Conservation (phyloP, 2,797 vertebrate genomes). For the Sphenopsis melanotis region DNA sequence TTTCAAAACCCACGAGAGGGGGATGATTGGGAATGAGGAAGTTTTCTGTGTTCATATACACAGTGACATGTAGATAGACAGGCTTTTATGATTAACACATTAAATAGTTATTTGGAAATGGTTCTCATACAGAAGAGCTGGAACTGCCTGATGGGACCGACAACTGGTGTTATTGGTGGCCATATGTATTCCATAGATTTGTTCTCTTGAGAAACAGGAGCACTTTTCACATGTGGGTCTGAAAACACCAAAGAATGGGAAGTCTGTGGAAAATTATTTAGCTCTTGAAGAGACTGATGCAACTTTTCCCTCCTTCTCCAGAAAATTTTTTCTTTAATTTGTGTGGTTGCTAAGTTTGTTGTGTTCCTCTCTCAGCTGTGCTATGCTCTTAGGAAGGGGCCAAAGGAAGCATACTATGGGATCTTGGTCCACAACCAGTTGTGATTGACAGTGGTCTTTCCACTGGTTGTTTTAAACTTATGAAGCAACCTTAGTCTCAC, state of each 20-base stretch:
- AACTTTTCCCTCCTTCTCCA: not conserved
- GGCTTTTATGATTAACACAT: not conserved
- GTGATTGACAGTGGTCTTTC: not conserved
- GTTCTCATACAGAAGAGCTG: not conserved
- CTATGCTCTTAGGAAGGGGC: not conserved
- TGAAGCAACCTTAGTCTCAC: not conserved
- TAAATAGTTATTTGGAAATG: not conserved
- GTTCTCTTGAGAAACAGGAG: not conserved
- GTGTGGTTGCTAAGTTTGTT: not conserved
- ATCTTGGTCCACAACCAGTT: not conserved
- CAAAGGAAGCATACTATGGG: not conserved
- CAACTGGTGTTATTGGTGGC: not conserved
- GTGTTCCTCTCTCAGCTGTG: not conserved
- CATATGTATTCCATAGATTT: not conserved
- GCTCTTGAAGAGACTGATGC: not conserved
- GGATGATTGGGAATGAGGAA: not conserved
- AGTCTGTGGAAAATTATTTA: not conserved
- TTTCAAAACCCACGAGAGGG: not conserved
- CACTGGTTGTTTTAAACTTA: not conserved
- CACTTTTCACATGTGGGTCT: not conserved
- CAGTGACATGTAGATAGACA: not conserved
- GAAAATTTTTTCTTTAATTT: not conserved
- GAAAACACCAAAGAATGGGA: not conserved
- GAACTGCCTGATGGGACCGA: not conserved
- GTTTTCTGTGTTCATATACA: not conserved